These are phyloP conservation scores for Rostratula benghalensis DNA, from an alignment of 2,113 vertebrate species.

Conservation along the genomic window DNA sequence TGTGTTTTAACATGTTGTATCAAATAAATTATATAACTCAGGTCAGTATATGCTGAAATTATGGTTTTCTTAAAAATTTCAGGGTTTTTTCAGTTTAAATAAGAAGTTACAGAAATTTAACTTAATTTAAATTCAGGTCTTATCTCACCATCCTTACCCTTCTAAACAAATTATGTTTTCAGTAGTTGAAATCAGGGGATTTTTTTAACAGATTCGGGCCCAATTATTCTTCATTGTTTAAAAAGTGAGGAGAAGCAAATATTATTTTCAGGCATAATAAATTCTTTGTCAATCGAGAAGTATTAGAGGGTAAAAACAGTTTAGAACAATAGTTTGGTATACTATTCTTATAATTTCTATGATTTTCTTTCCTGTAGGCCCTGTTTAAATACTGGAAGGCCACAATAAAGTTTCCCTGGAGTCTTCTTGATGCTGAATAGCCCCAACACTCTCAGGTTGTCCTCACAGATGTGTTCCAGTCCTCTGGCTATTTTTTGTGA, in stretches of 20 bases:
- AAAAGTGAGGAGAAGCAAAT: background rate
- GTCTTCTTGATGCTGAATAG: background rate
- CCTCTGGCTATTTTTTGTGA: background rate
- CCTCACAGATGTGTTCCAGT: background rate
- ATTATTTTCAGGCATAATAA: background rate
- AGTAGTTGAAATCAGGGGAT: background rate
- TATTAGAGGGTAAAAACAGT: background rate
- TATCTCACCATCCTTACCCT: background rate
- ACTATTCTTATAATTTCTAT: background rate
- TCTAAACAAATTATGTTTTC: background rate
- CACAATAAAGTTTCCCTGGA: background rate
- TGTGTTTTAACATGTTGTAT: background rate
- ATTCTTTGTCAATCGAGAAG: background rate
- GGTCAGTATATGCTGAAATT: background rate
- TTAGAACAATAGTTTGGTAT: background rate
- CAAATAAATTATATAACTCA: background rate
- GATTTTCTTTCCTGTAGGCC: background rate
- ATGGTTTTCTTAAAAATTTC: background rate
- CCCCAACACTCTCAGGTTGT: background rate
- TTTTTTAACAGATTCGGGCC: background rate
- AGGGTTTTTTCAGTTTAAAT: background rate
- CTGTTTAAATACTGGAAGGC: background rate
- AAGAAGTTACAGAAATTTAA: background rate
- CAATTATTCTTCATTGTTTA: background rate
- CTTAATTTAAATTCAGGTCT: background rate